Evolutionary conservation across 2,797 vertebrate species (phyloP), one percentile per base, ranked within the genome.

Genomic region (Macroramphosus scolopax): DNA sequence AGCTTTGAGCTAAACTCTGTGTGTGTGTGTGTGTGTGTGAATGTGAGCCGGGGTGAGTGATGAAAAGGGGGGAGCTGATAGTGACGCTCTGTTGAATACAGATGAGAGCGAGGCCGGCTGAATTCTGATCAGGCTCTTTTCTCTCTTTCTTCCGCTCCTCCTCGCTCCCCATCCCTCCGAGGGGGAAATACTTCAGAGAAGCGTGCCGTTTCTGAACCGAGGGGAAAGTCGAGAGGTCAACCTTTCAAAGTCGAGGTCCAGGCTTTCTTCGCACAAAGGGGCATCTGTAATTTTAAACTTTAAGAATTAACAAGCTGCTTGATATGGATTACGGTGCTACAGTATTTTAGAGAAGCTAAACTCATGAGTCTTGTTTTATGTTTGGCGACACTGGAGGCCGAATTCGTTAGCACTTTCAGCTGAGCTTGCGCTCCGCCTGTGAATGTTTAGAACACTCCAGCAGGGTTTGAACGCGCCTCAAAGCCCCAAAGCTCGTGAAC

Each of bases 71-170:
- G 54, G 66, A 69, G 68, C 68, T 48, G 58, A 67, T 59, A 29
- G 63, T 31, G 39, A 43, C 2, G 43, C 75, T 58, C 50, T 15
- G 3, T 43, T 66, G 79, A 85, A 84, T 85, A 80, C 77, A 72
- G 73, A 85, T 82, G 75, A 80, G 68, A 67, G 51, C 17, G 33
- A 54, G 51, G 35, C 55, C 20, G 22, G 51, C 56, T 60, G 78
- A 78, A 79, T 79, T 49, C 72, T 62, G 69, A 82, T 80, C 66
- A 70, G 54, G 17, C 59, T 16, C 36, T 51, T 46, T 26, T 29
- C 55, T 46, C 44, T 54, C 53, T 44, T 38, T 52, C 42, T 52
- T 59, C 44, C n/a, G 2, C 36, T 59, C 28, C 17, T 13, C 8
- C 26, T 32, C n/a, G n/a, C n/a, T 30, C 15, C 42, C 42, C 29